Base-by-base conservation (phyloP, 2,113 vertebrate species). In the Ochotona princeps region DNA sequence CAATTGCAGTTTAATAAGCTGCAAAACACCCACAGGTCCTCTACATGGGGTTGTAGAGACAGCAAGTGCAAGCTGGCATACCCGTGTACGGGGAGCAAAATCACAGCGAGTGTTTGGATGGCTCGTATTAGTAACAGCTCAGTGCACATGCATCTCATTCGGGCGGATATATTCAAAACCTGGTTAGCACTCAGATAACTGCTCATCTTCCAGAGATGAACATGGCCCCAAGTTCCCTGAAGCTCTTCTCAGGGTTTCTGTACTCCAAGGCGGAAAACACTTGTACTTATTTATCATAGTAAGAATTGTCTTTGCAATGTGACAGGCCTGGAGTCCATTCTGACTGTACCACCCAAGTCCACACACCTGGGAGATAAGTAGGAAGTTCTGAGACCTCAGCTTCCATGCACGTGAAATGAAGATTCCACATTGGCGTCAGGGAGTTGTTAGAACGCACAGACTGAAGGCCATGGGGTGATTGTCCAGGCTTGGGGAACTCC, bases 151-250 rank as follows among this genome's bases (percentile, higher is more conserved):
- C 32, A 38, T 66, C 21, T 81, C 14, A 72, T 8, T 15, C 26
- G 60, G 2, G 0, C 78, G 30, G 97, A 97, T 70, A 79, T 54
- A 35, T 75, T 65, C 47, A 69, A 94, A 91, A 74, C 23, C 23
- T 2, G 20, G 66, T 47, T 25, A 69, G 51, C 15, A 5, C 44
- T 74, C 79, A 67, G 18, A 18, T 70, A 65, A 83, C 47, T n/a
- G 72, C 72, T 57, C 17, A 26, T 80, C 18, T 65, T 73, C 76
- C 70, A 7, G 8, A 26, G 7, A 57, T 70, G 65, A 90, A 14
- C 54, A 14, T 11, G 14, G 14, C 54, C 54, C 17, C 15, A 13
- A 89, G 13, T 5, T 17, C 11, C 28, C 30, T 3, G 17, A 30
- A 60, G 70, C 1, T 75, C 1, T 61, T 67, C 30, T 72, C 11